A percentile compares a stretch with the other conserved stretches of the same genome.
phyloP scores from a whole-genome alignment of 2,888 invertebrate species.

The Nymphalis polychloros region DNA sequence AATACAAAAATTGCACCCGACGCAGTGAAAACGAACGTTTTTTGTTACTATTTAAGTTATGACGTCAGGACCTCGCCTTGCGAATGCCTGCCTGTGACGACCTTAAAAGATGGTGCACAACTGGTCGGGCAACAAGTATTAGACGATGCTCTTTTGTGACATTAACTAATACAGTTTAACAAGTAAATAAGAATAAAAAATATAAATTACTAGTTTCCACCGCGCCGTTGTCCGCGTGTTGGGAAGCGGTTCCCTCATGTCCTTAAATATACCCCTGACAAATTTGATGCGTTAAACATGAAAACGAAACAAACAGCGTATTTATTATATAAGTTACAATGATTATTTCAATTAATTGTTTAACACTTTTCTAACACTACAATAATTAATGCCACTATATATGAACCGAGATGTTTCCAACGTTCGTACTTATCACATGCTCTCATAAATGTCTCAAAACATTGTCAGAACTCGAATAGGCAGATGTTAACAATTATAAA shows the following conservation, averaged over 20 bases:
- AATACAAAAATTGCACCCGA: constrained; percentile 1
- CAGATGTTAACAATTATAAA: constrained; percentile 33
- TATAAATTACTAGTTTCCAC: no score
- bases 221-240: no score
- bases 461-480: constrained; percentile 6
- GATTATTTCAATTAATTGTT: no score
- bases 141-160: constrained; percentile 13
- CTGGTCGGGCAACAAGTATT: constrained; percentile 17
- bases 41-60: constrained; percentile 11
- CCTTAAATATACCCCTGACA: no score
- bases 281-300: no score
- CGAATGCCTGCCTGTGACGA: constrained; percentile 18
- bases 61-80: constrained; percentile 26
- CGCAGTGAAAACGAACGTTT: not conserved
- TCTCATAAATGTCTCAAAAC: not conserved
- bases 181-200: no score
- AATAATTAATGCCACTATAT: no score
- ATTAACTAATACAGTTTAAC: not conserved
- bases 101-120: constrained; percentile 25
- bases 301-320: no score
- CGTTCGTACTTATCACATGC: not conserved
- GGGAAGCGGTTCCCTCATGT: no score
- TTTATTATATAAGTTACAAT: no score
- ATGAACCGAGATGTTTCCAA: not conserved
- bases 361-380: no score